Percentiles rank a stretch among this genome's conserved stretches.
phyloP scores from a whole-genome alignment of 2,888 invertebrate genomes.

The Trissolcus japonicus region DNA sequence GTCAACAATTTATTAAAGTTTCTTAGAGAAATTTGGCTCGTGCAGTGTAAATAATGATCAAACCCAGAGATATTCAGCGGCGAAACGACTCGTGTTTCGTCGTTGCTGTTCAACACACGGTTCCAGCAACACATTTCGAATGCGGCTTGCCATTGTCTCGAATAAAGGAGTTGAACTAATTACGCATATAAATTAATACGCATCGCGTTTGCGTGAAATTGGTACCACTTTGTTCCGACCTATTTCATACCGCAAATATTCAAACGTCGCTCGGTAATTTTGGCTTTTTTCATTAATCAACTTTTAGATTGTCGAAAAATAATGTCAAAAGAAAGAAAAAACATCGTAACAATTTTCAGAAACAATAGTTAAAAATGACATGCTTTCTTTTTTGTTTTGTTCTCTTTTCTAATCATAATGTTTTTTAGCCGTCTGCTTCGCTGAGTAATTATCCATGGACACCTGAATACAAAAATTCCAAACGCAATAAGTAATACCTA shows the following conservation, averaged over 20 bases:
- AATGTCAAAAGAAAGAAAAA: too few species aligned
- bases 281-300: too few species aligned
- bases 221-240: constrained; percentile 31
- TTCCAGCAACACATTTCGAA: constrained; percentile 30
- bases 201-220: constrained; percentile 29
- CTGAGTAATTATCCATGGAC: too few species aligned
- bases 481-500: too few species aligned
- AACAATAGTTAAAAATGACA: too few species aligned
- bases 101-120: constrained; percentile 13
- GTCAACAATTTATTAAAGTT: constrained; percentile 32
- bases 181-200: constrained; percentile 51
- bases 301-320: too few species aligned
- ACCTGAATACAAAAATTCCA: too few species aligned
- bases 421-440: too few species aligned
- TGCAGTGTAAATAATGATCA: constrained; percentile 45
- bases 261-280: neutral
- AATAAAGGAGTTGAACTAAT: constrained; percentile 52
- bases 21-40: constrained; percentile 21
- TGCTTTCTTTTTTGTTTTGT: too few species aligned
- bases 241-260: constrained; percentile 23
- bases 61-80: constrained; percentile 35
- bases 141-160: constrained; percentile 45
- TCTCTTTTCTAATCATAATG: too few species aligned
- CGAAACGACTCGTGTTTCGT: constrained; percentile 30
- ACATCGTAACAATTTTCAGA: too few species aligned